Evolutionary conservation across 1,140 invertebrate species (phyloP), one percentile per base, ranked within the genome.

Genomic region (Drosophila mayri): DNA sequence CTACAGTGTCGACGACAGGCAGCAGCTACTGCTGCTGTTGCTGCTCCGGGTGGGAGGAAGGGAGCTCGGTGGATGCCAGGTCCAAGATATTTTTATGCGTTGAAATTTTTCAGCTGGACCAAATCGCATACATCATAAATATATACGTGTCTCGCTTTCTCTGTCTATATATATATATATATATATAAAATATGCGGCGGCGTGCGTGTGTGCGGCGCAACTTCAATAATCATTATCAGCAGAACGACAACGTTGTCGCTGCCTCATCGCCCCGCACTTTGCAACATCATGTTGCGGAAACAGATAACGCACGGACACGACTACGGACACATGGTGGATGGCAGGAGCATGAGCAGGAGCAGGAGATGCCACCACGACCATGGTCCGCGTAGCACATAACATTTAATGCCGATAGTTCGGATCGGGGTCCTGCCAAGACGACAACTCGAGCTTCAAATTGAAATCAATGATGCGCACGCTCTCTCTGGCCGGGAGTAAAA

Each of bases 1-100:
- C 91, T 92, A 90, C 90, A 92, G 84, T 92, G 84, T 90, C 85
- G 85, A 81, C 85, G 67, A 81, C 86, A 81, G 85, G 85, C 78
- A 78, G 61, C 73, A 76, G 60, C 65, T 54, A 61, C 49, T 50
- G 52, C 44, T 32, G 44, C 14, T 35, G 8, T 32, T 41, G 59
- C 30, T 35, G 46, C 37, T 38, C 59, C 30, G 30, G 57, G 5
- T 20, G 18, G 40, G 58, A 28, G 61, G 32, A 18, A 14, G 63
- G 25, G 47, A 50, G 28, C n/a, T n/a, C 18, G 38, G 12, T 64
- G 30, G 57, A 28, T 32, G 67, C 50, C 72, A 66, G 66, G 82
- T 87, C 85, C 84, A 87, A 88, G 84, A 90, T 90, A 90, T 90
- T 90, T 85, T 90, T 90, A 90, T 85, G 85, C 85, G 85, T 79